Evolutionary conservation across 2,113 vertebrate genomes (phyloP).

Genomic region (Elephas maximus): DNA sequence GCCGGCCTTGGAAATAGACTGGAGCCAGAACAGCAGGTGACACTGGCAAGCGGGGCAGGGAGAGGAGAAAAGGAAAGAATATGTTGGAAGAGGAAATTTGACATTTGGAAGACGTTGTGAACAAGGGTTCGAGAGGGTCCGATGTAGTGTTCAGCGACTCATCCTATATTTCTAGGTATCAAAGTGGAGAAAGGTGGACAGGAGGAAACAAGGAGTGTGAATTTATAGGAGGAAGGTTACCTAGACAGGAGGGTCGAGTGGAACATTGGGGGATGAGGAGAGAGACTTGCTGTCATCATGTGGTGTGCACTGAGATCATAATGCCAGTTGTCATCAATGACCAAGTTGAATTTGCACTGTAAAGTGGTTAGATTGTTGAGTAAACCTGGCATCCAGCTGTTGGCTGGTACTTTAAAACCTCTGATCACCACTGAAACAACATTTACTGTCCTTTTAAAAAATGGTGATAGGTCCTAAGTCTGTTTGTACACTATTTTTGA

Average conservation of each 20-base stretch:
- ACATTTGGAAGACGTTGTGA: not conserved
- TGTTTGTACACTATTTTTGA: not conserved
- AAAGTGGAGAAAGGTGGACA: slow-evolving; percentile 27
- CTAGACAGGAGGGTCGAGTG: not conserved
- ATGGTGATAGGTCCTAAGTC: not conserved
- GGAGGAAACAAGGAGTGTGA: not conserved
- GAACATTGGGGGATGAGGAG: not conserved
- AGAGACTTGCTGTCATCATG: not conserved
- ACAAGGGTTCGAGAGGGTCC: not conserved
- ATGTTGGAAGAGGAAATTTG: not conserved
- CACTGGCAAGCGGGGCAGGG: not conserved
- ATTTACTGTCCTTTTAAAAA: not conserved
- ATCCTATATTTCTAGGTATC: not conserved
- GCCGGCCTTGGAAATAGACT: not conserved
- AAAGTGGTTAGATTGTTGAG: not conserved
- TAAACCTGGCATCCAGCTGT: not conserved
- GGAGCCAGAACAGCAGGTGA: slow-evolving; percentile 16
- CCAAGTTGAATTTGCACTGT: not conserved
- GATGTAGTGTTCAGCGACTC: slow-evolving; percentile 18
- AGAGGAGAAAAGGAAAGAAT: not conserved
- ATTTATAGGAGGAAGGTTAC: not conserved
- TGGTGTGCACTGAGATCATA: slow-evolving; percentile 52
- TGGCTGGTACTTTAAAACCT: slow-evolving; percentile 11
- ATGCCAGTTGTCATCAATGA: not conserved
- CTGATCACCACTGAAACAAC: not conserved